Evolutionary conservation across 1,140 invertebrate species (phyloP).

Genomic region (Leguminivora glycinivorella): DNA sequence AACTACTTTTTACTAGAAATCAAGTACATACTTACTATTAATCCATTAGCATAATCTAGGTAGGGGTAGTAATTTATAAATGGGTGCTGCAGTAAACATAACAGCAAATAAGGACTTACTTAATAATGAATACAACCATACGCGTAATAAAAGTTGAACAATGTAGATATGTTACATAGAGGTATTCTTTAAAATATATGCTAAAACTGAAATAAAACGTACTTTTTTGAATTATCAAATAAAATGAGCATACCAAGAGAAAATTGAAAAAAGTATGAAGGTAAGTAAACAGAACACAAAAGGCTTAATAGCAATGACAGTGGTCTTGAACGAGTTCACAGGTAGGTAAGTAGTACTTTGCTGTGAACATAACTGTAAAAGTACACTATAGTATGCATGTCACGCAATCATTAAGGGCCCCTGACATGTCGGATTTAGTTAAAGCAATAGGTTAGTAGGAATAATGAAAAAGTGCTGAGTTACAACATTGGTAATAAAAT

Average conservation of each 20-base stretch:
- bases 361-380: slow-evolving; percentile 25
- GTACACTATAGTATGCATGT: slow-evolving; percentile 1
- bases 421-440: slow-evolving; percentile 6
- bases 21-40: too few relatives aligned
- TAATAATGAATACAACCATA: too few relatives aligned
- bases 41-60: too few relatives aligned
- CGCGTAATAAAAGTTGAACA: too few relatives aligned
- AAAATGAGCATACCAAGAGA: too few relatives aligned
- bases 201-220: too few relatives aligned
- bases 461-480: not conserved
- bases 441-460: not conserved
- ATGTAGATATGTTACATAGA: too few relatives aligned
- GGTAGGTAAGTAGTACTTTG: slow-evolving; percentile 14
- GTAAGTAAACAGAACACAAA: not conserved
- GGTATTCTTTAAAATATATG: too few relatives aligned
- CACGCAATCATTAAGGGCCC: slow-evolving; percentile 23
- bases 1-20: not conserved
- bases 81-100: too few relatives aligned
- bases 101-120: too few relatives aligned
- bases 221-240: too few relatives aligned
- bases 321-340: slow-evolving; percentile 14
- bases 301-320: slow-evolving; percentile 14
- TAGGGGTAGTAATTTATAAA: too few relatives aligned
- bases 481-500: not conserved
- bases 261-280: not conserved